Base-by-base conservation (phyloP, 2,113 vertebrate species). In the Anoura caudifer region DNA sequence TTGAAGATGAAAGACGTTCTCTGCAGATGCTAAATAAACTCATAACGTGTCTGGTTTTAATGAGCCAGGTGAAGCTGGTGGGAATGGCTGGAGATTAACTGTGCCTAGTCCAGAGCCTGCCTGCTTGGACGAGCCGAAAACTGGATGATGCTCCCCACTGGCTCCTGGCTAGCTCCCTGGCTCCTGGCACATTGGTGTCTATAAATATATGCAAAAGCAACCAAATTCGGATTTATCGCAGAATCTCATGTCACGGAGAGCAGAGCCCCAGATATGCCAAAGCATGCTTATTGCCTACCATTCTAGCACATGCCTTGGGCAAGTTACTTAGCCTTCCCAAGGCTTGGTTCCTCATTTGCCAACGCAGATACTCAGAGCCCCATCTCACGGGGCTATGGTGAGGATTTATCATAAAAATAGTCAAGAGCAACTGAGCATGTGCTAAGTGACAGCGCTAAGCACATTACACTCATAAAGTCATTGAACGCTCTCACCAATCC, bases 1-100 rank as follows among this genome's bases (percentile, higher is more conserved):
- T 98, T 98, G 97, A 98, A 98, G 97, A 98, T 98, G 94, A 98
- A 97, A 98, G 97, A 92, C 67, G 5, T 41, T 87, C 89, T 95
- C 81, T 81, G 84, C 94, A 95, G 97, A 97, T 96, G 92, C 95
- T 95, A 95, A 95, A 90, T 95, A 92, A 95, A 97, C 95, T 82
- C 80, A 22, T 70, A 92, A 88, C 1, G 47, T 94, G 96, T 98
- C 97, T 97, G 96, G 94, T 67, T 98, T 97, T 98, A 98, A 98
- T 95, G 96, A 97, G 97, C 92, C 96, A 96, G 97, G 97, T 95
- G 96, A 97, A 97, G 87, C 92, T 93, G 87, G 87, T 70, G 67
- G 72, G 90, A 82, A 79, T 3, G 95, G 93, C 97, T 89, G 93
- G 59, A 96, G 97, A 96, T 98, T 91, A 97, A 86, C 95, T 83